Conservation (phyloP, 2,888 invertebrate species). For the Coelogynopora nodosa region DNA sequence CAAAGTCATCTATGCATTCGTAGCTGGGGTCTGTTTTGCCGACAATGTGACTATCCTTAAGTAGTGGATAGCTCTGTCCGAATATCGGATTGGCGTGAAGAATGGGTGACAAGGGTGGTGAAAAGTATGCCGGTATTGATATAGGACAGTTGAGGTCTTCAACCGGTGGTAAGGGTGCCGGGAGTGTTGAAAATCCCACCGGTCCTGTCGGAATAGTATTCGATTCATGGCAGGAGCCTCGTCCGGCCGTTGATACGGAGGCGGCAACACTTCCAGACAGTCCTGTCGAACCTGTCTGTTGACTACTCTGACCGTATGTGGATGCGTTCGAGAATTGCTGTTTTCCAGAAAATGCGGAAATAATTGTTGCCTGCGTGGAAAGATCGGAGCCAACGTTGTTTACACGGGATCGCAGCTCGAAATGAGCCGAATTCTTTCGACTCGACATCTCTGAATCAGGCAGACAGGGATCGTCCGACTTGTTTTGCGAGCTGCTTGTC, state of each 20-base stretch:
- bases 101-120: slow-evolving; percentile 44
- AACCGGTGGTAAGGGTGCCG: neutral
- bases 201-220: neutral
- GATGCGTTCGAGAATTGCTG: neutral
- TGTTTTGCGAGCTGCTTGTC: neutral
- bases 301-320: neutral
- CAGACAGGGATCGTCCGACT: neutral
- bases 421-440: neutral
- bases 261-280: neutral
- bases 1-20: neutral
- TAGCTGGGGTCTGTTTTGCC: neutral
- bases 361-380: neutral
- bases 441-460: neutral
- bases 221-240: slow-evolving; percentile 28
- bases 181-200: neutral
- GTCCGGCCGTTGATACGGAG: neutral
- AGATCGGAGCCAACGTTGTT: neutral
- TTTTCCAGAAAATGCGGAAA: neutral
- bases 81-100: slow-evolving; percentile 18
- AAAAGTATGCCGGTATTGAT: slow-evolving; percentile 36
- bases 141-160: slow-evolving; percentile 38
- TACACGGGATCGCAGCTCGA: neutral
- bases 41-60: neutral
- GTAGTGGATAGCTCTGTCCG: neutral
- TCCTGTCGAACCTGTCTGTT: neutral